A percentile compares a stretch with the other conserved stretches of the same genome.
Evolutionary conservation across 1,140 invertebrate genomes (phyloP).

Genomic region (Diuraphis noxia): DNA sequence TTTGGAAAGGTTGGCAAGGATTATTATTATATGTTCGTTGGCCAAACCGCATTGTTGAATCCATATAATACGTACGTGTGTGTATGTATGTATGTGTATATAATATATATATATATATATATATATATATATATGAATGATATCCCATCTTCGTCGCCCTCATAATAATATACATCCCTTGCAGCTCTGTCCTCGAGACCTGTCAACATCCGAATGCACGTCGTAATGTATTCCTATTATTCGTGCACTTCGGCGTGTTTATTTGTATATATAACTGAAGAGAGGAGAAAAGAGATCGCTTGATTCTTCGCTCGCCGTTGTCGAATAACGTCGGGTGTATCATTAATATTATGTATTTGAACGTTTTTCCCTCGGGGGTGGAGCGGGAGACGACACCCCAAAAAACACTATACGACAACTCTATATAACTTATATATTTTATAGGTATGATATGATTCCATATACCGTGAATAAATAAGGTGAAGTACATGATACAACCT

Average conservation of each 20-base stretch:
- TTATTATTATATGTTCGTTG: background rate
- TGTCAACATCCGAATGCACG: background rate
- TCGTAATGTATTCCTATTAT: background rate
- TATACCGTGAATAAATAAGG: background rate
- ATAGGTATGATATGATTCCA: background rate
- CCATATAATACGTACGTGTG: too few relatives aligned
- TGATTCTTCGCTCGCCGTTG: background rate
- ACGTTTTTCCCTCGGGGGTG: background rate
- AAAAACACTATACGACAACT: background rate
- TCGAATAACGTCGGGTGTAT: background rate
- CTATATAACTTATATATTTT: background rate
- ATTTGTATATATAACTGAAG: background rate
- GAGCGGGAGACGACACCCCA: background rate
- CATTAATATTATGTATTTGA: constrained; percentile 21
- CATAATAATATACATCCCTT: background rate
- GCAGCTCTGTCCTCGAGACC: background rate
- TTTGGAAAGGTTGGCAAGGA: background rate
- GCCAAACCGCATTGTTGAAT: background rate
- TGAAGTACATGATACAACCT: background rate
- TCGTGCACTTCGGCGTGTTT: background rate
- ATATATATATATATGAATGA: background rate
- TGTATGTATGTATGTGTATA: too few relatives aligned
- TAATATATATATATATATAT: background rate
- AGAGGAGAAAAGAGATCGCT: background rate
- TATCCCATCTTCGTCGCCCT: background rate